Percentiles rank a stretch among this genome's conserved stretches.
phyloP scores from a whole-genome alignment of 1,140 invertebrate genomes.

The Drosophila pandora region DNA sequence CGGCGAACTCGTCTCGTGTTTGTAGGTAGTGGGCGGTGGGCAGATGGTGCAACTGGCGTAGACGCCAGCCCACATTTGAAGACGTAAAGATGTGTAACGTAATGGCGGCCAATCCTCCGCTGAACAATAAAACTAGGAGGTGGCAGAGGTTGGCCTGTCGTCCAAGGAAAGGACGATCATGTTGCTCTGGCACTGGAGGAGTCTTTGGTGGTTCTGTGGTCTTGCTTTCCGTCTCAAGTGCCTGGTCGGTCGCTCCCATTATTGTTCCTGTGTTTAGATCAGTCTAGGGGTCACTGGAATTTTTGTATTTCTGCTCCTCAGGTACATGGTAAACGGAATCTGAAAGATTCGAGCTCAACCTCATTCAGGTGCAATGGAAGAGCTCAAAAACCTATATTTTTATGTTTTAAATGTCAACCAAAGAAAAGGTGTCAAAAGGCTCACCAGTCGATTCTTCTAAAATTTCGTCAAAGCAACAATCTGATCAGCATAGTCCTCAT shows the following conservation, averaged over 20 bases:
- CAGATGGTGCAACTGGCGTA: constrained; percentile 60
- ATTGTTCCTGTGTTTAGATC: not conserved
- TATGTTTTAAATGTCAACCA: not conserved
- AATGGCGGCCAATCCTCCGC: constrained; percentile 60
- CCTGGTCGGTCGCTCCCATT: not conserved
- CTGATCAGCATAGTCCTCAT: not conserved
- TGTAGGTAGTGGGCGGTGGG: constrained; percentile 71
- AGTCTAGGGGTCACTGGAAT: not conserved
- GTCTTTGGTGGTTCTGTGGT: not conserved
- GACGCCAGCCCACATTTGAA: constrained; percentile 27
- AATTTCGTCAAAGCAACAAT: not conserved
- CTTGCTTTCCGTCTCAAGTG: not conserved
- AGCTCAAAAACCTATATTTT: not conserved
- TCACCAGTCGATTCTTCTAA: not conserved
- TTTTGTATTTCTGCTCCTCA: not conserved
- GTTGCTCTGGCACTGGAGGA: not conserved
- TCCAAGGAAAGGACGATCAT: not conserved
- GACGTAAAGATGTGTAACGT: constrained; percentile 45
- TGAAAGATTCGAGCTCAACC: not conserved
- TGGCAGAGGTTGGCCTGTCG: not conserved
- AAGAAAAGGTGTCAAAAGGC: not conserved
- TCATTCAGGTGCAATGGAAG: not conserved
- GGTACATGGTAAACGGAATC: not conserved
- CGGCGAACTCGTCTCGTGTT: constrained; percentile 74
- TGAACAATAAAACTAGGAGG: constrained; percentile 49